Evolutionary conservation across 2,113 vertebrate genomes (phyloP).

Genomic region (Cinclus cinclus): DNA sequence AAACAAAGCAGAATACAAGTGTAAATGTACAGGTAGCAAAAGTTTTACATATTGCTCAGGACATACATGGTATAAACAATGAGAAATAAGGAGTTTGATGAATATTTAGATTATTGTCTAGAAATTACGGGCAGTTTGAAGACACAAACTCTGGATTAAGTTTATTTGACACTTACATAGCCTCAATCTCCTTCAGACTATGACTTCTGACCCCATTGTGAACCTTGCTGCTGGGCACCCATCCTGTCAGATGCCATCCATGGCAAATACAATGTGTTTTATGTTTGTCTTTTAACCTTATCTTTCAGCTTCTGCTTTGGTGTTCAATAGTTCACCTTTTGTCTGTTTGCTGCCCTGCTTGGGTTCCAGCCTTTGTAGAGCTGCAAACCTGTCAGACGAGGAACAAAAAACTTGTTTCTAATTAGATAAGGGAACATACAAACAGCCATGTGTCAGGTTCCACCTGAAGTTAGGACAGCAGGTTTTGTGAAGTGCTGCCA

Average conservation of each 20-base stretch:
- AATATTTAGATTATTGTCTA: not conserved
- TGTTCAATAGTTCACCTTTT: slow-evolving; percentile 18
- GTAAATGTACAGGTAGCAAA: not conserved
- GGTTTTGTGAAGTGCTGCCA: not conserved
- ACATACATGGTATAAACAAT: not conserved
- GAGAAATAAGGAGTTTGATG: not conserved
- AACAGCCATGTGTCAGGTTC: not conserved
- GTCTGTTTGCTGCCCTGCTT: not conserved
- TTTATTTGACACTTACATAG: not conserved
- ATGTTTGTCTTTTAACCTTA: not conserved
- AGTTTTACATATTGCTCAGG: not conserved
- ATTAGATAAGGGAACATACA: not conserved
- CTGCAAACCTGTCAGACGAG: slow-evolving; percentile 15
- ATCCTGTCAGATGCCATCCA: not conserved
- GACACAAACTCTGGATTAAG: not conserved
- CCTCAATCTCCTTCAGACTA: not conserved
- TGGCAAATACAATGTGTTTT: not conserved
- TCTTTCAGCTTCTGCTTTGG: not conserved
- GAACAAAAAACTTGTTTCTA: not conserved
- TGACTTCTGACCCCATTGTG: not conserved
- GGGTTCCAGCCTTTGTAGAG: not conserved
- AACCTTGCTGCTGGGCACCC: not conserved
- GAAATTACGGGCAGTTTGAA: not conserved
- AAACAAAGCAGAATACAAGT: not conserved
- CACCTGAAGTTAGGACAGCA: not conserved